Evolutionary conservation across 2,888 invertebrate genomes (phyloP).

Genomic region (Augochlorella aurata): DNA sequence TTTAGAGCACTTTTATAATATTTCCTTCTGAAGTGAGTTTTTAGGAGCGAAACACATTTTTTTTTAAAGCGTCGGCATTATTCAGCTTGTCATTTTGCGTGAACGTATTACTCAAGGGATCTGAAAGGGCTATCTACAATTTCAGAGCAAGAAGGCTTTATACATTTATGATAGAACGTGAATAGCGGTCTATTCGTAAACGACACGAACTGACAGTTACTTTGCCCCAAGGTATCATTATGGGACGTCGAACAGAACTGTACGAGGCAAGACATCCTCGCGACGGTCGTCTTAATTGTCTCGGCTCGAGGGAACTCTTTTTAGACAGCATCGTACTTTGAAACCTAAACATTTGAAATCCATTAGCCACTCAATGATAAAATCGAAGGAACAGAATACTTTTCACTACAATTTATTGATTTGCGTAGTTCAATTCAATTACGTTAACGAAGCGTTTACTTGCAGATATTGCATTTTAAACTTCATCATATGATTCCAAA

Average conservation of each 20-base stretch:
- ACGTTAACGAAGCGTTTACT: not conserved
- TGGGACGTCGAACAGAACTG: conserved; percentile 52
- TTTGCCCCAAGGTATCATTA: conserved; percentile 67
- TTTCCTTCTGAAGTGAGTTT: not conserved
- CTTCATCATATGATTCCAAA: not conserved
- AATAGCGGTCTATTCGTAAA: conserved; percentile 63
- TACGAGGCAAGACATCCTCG: conserved; percentile 52
- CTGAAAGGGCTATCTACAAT: conserved; percentile 38
- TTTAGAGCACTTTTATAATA: not conserved
- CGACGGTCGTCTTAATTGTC: conserved; percentile 63
- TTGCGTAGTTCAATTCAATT: not conserved
- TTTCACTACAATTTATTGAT: not conserved
- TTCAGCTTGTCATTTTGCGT: conserved; percentile 21
- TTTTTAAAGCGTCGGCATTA: not conserved
- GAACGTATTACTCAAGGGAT: conserved; percentile 38
- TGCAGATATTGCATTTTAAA: not conserved
- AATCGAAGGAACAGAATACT: not conserved
- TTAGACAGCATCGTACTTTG: not conserved
- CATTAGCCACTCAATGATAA: not conserved
- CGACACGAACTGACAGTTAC: conserved; percentile 62
- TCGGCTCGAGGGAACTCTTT: conserved; percentile 33
- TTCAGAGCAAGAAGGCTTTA: conserved; percentile 57
- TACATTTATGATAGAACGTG: conserved; percentile 58
- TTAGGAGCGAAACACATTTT: not conserved
- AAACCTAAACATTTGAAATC: not conserved